A percentile compares a stretch with the other conserved stretches of the same genome.
Conservation (phyloP, 2,113 vertebrate genomes). For the Bucco capensis region DNA sequence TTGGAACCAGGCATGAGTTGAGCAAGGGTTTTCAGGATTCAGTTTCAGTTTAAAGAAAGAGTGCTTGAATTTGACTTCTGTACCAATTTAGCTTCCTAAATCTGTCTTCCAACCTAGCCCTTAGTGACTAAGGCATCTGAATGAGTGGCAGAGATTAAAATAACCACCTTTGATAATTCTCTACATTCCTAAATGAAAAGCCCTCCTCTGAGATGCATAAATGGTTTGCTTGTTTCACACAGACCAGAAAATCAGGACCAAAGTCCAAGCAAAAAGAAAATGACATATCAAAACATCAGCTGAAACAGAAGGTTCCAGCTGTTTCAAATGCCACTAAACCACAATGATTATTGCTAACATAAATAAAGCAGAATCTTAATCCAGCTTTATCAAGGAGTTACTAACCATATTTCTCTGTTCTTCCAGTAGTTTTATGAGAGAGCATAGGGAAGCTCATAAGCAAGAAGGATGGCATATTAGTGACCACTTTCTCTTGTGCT, state of each 20-base stretch:
- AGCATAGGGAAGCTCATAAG: not conserved
- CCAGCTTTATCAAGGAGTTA: conserved; percentile 42
- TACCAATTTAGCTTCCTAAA: not conserved
- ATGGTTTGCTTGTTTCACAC: conserved; percentile 31
- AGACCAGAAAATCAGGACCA: conserved; percentile 42
- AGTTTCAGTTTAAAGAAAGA: not conserved
- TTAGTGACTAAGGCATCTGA: not conserved
- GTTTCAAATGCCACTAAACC: conserved; percentile 56
- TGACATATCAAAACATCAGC: conserved; percentile 56
- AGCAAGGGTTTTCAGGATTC: not conserved
- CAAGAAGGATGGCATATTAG: not conserved
- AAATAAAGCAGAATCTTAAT: conserved; percentile 62
- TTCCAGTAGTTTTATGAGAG: conserved; percentile 19
- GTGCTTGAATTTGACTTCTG: not conserved
- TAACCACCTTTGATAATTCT: conserved; percentile 28
- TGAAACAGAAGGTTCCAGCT: conserved; percentile 63
- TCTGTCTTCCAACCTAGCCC: not conserved
- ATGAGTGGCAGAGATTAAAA: conserved; percentile 35
- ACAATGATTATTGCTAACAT: conserved; percentile 63
- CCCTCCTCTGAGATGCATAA: conserved; percentile 22
- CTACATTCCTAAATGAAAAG: conserved; percentile 46
- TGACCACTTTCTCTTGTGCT: not conserved
- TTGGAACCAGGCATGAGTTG: not conserved
- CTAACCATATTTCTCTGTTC: conserved; percentile 10
- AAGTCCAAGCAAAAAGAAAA: conserved; percentile 38